A percentile compares a stretch with the other conserved stretches of the same genome.
Evolutionary conservation across 2,113 vertebrate genomes (phyloP).

Genomic region (Thamnophis sirtalis): DNA sequence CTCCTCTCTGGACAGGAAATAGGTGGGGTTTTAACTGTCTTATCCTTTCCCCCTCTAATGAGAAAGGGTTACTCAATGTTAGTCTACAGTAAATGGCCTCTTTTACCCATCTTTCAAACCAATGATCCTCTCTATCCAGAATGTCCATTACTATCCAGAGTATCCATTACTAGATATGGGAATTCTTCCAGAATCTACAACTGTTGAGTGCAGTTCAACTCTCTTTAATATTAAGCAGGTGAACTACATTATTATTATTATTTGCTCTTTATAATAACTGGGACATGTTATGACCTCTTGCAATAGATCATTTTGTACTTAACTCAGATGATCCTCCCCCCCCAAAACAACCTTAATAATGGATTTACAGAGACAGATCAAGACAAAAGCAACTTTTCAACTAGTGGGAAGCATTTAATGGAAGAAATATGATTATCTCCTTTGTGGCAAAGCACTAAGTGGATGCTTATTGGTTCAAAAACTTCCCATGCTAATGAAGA

Average conservation of each 20-base stretch:
- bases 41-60: no score
- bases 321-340: not conserved
- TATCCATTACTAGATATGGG: not conserved
- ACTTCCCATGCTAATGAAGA: not conserved
- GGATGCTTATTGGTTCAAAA: not conserved
- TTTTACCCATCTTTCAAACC: not conserved
- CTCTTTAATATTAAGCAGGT: not conserved
- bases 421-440: not conserved
- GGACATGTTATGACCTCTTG: not conserved
- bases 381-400: not conserved
- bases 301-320: not conserved
- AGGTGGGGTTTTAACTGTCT: not conserved
- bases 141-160: not conserved
- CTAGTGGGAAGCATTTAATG: not conserved
- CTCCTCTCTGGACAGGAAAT: not conserved
- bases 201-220: not conserved
- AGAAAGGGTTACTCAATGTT: not conserved
- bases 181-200: slow-evolving; percentile 5
- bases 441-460: not conserved
- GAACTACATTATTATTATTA: not conserved
- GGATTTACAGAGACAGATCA: not conserved
- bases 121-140: not conserved
- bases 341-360: not conserved
- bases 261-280: not conserved
- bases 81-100: not conserved